Evolutionary conservation across 2,113 vertebrate species (phyloP), one percentile per base, ranked within the genome.

Genomic region (Rhea pennata): DNA sequence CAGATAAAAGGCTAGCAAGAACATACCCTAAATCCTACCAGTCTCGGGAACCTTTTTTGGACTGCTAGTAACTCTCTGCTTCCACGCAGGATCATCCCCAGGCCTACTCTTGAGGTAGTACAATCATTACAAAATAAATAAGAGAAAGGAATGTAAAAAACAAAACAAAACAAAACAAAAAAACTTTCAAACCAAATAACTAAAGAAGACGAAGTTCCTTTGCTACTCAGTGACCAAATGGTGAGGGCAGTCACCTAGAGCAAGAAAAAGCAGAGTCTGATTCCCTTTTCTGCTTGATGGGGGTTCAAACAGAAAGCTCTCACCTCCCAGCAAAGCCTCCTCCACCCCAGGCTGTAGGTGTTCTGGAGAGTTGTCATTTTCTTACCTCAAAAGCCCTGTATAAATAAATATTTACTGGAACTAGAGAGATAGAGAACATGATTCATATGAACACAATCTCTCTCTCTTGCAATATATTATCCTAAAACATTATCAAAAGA

Each of bases 131-230:
- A 36, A 64, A 12, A 12, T 16, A 36, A 58, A 76, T 62, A 5
- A 24, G 76, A 83, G 71, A 10, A 5, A 1, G 0, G 4, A 4
- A 2, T 1, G 9, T 40, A 5, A 56, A 61, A 85, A 36, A 36
- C 36, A 36, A 36, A 36, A 36, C 36, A 36, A 36, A 36, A 36
- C 36, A 36, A 36, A 36, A 36, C 36, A 36, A 36, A 75, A 5
- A 0, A 1, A 2, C 3, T 80, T 81, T 91, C 29, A 87, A 84
- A 67, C 2, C 1, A 24, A 84, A 36, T 4, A 61, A 12, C 11
- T n/a, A 27, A 20, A 74, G 24, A 12, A 84, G 88, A 84, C 71
- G 6, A 4, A 40, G 6, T 3, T 90, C 71, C 15, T 64, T 23
- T 65, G 3, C 12, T 48, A 22, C 14, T 77, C n/a, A 81, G 23